Base-by-base conservation (phyloP, 2,797 vertebrate species). In the Rhadinocentrus ornatus region DNA sequence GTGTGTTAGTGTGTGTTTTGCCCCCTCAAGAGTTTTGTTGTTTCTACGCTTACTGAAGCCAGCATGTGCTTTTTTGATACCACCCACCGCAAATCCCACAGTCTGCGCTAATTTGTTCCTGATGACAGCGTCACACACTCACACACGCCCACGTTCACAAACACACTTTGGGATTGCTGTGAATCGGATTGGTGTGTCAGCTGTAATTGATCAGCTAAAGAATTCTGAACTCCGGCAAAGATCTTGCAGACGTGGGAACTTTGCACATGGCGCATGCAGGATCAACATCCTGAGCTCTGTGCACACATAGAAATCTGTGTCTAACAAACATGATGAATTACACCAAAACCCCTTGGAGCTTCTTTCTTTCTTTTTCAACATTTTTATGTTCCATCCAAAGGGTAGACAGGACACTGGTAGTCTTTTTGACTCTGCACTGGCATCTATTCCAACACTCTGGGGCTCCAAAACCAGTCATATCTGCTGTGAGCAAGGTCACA, bases 21-120 rank as follows among this genome's bases (percentile, higher is more conserved):
- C 56, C 56, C 60, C 55, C 18, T 34, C 22, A 5, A 31, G 37
- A 74, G 55, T 66, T 46, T 69, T 65, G 48, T 46, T 1, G 41
- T 70, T 78, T 78, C 27, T 53, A 68, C 64, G 58, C 71, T 75
- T 72, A 70, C 46, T 65, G 59, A 80, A 84, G 73, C 60, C 81
- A 85, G 62, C 73, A 73, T 81, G 83, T 80, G 82, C 75, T 86
- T 83, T n/a, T 90, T 76, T 18, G 0, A 78, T 80, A 68, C 78
- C 85, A 85, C 85, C 83, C 80, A 88, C 81, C 0, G 11, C 65
- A 85, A 70, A 62, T 77, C 82, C 78, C 71, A 31, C 66, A 62
- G 32, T 70, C 29, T 22, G 8, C 48, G 62, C 67, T 82, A 80
- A 84, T 90, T 81, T 84, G 74, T 82, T 87, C 88, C 65, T 62